phyloP scores from a whole-genome alignment of 2,888 invertebrate genomes.

The Agriotes lineatus region DNA sequence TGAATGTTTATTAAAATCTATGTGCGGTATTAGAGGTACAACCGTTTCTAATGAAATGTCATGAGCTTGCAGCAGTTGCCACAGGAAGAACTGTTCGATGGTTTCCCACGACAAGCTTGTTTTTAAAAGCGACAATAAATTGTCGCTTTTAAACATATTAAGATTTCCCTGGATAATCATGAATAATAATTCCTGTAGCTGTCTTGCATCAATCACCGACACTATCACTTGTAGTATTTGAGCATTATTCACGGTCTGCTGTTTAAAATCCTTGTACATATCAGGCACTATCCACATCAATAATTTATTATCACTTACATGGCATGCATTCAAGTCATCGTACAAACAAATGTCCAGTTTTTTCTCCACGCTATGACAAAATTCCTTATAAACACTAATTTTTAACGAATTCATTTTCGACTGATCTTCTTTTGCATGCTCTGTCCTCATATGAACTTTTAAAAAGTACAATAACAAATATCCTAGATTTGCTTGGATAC shows the following conservation, averaged over 20 bases:
- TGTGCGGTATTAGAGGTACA: slow-evolving; percentile 81
- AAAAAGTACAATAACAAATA: slow-evolving; percentile 91
- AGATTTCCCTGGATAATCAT: slow-evolving; percentile 90
- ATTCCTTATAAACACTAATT: slow-evolving; percentile 88
- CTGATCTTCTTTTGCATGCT: slow-evolving; percentile 67
- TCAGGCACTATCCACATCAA: slow-evolving; percentile 95
- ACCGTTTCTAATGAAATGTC: slow-evolving; percentile 94
- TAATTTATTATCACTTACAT: slow-evolving; percentile 89
- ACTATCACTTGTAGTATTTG: slow-evolving; percentile 91
- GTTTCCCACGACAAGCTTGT: slow-evolving; percentile 96
- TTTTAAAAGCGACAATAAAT: slow-evolving; percentile 79
- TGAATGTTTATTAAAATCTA: slow-evolving; percentile 87
- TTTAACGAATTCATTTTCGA: slow-evolving; percentile 75
- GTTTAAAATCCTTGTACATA: slow-evolving; percentile 90
- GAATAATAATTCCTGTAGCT: slow-evolving; percentile 92
- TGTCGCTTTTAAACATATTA: slow-evolving; percentile 85
- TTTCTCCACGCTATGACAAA: slow-evolving; percentile 82
- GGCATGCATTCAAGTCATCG: slow-evolving; percentile 88
- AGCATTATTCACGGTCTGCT: slow-evolving; percentile 87
- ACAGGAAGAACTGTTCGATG: slow-evolving; percentile 96
- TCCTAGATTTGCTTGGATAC: slow-evolving; percentile 80
- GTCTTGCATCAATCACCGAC: slow-evolving; percentile 89
- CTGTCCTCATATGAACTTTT: slow-evolving; percentile 78
- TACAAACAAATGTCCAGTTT: slow-evolving; percentile 81
- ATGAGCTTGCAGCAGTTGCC: slow-evolving; percentile 96